Evolutionary conservation across 2,888 invertebrate species (phyloP), one percentile per base, ranked within the genome.

Genomic region (Leptopilina syphax): DNA sequence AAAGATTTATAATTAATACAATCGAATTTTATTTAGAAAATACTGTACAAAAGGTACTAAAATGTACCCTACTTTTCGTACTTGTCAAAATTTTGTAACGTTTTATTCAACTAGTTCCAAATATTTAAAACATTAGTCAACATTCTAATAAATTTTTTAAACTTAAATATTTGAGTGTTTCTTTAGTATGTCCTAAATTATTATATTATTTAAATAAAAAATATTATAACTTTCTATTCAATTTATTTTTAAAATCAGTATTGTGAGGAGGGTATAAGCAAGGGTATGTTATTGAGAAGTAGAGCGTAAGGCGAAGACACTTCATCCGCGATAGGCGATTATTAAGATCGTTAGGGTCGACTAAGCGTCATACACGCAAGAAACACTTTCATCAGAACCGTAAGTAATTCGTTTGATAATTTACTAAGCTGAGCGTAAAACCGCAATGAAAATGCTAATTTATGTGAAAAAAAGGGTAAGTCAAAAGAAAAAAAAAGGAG

Each of bases 401-500:
- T 89, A 85, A 88, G 86, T 92, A 91, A 92, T 91, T 88, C 88
- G 88, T 88, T 89, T 90, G 87, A 87, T 88, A 89, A 90, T 90
- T 90, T 89, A 88, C 87, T 85, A 88, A 90, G 86, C 84, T 88
- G 83, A 90, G 88, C 89, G 88, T 87, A 85, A 84, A 87, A 86
- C 87, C 85, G 81, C 87, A 82, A 84, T 86, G 87, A 86, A 87
- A 86, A 86, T 85, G 86, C 84, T 86, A 86, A 86, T 86, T 85
- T 86, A 86, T 85, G 85, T 85, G 84, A 84, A 85, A 87, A 50
- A 87, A 73, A 57, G n/a, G 57, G n/a, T 57, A 60, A 73, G 57
- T 73, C 57, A 34, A 77, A n/a, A 24, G 18, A 65, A 12, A 41
- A 63, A n/a, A 24, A 9, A 65, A 63, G 63, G 27, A 54, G 44